A percentile compares a stretch with the other conserved stretches of the same genome.
Conservation (phyloP, 2,113 vertebrate genomes). For the Sclerurus mexicanus region DNA sequence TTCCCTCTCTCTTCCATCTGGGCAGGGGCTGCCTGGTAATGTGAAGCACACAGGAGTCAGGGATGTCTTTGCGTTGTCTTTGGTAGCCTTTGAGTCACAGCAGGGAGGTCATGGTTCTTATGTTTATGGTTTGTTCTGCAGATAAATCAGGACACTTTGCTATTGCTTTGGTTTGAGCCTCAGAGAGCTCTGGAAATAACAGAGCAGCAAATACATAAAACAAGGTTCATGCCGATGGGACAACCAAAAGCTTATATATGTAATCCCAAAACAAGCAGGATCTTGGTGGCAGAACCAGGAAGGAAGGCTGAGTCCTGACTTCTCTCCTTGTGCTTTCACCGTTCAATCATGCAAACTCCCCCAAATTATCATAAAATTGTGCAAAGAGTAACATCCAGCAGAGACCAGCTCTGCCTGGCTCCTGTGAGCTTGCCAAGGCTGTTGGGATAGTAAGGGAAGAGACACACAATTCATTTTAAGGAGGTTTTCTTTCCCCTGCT, state of each 20-base stretch:
- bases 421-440: not conserved
- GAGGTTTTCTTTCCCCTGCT: not conserved
- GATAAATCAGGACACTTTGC: not conserved
- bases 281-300: not conserved
- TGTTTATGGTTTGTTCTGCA: not conserved
- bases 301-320: not conserved
- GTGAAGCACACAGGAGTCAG: not conserved
- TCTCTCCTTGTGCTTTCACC: not conserved
- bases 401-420: conserved; percentile 33
- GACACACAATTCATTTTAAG: conserved; percentile 22
- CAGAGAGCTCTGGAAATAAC: not conserved
- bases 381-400: not conserved
- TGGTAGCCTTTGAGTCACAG: not conserved
- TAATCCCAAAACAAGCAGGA: not conserved
- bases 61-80: not conserved
- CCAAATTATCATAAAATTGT: not conserved
- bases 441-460: not conserved
- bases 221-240: not conserved
- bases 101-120: not conserved
- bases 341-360: not conserved
- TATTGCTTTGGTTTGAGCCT: not conserved
- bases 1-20: not conserved
- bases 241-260: not conserved
- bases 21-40: not conserved
- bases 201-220: not conserved